phyloP scores from a whole-genome alignment of 2,888 invertebrate species.

The Drosophila neonasuta region DNA sequence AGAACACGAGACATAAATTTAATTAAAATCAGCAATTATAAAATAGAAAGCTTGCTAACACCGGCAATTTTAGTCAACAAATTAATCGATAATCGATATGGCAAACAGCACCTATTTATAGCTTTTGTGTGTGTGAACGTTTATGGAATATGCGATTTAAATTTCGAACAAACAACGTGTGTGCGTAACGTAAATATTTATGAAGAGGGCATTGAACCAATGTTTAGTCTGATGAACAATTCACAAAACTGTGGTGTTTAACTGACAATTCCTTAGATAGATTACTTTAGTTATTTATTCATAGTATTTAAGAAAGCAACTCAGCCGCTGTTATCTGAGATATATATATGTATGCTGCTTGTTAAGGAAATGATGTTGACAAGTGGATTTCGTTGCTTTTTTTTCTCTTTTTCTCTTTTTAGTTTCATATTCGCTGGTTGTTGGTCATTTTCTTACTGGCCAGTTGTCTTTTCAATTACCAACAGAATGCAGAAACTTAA shows the following conservation, averaged over 20 bases:
- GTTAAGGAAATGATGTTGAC: slow-evolving; percentile 23
- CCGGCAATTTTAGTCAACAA: background rate
- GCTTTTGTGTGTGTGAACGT: background rate
- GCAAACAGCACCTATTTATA: background rate
- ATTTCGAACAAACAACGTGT: too few relatives aligned
- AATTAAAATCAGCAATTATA: background rate
- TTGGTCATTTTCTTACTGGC: slow-evolving; percentile 40
- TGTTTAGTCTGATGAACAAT: too few relatives aligned
- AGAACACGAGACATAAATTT: background rate
- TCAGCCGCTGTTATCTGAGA: background rate
- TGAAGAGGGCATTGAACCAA: too few relatives aligned
- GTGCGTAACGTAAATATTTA: too few relatives aligned
- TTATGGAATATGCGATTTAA: too few relatives aligned
- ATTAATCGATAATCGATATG: slow-evolving; percentile 1
- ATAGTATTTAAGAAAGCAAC: too few relatives aligned
- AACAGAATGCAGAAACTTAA: slow-evolving; percentile 50
- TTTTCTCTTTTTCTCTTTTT: slow-evolving; percentile 10
- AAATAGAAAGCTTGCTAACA: background rate
- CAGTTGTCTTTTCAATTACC: slow-evolving; percentile 71
- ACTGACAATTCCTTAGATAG: too few relatives aligned
- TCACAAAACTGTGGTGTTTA: too few relatives aligned
- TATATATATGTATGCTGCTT: background rate
- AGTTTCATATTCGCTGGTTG: slow-evolving; percentile 27
- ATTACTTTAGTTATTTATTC: too few relatives aligned
- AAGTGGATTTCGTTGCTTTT: slow-evolving; percentile 28